Base-by-base conservation (phyloP, 2,113 vertebrate species). In the Rattus rattus region DNA sequence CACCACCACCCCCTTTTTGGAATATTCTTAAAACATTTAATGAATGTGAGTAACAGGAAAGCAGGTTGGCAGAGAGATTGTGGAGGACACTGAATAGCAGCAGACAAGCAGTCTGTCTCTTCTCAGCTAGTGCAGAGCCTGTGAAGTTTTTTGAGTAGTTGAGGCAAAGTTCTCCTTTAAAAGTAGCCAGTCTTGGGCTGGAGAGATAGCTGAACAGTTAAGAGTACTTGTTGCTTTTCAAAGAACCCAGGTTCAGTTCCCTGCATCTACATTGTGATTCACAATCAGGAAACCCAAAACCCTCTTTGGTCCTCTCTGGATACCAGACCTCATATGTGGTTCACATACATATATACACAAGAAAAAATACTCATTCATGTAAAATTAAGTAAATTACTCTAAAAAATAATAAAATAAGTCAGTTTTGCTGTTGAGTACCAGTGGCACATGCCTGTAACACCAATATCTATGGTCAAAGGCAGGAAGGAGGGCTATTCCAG, bases 61-160 rank as follows among this genome's bases (percentile, higher is more conserved):
- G 24, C 70, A 72, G 43, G n/a, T 22, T 87, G 14, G 14, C 30
- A 49, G 33, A 9, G 33, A 72, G 43, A 70, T 63, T 65, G 22
- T 72, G 69, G 49, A 91, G 52, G 81, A 47, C 59, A 47, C 92
- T 94, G n/a, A 95, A 36, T 43, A 43, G 43, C 47, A 88, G 49
- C 56, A 94, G 67, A 54, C 20, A 65, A n/a, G 8, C 24, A 79
- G 22, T 65, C 52, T 81, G 5, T 52, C 33, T 76, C 24, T 8
- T 3, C 73, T 33, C 54, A 76, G 54, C 77, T 12, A n/a, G 0
- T 2, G 22, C 43, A 86, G 43, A 81, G 28, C 52, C 79, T 92
- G 14, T 90, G 72, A 86, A 91, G 28, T 8, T 86, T 95, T 97
- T 63, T 94, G 49, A 97, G 20, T 17, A 93, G 19, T 47, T 87